phyloP scores from a whole-genome alignment of 2,113 vertebrate genomes.

The Oenanthe oenanthe region DNA sequence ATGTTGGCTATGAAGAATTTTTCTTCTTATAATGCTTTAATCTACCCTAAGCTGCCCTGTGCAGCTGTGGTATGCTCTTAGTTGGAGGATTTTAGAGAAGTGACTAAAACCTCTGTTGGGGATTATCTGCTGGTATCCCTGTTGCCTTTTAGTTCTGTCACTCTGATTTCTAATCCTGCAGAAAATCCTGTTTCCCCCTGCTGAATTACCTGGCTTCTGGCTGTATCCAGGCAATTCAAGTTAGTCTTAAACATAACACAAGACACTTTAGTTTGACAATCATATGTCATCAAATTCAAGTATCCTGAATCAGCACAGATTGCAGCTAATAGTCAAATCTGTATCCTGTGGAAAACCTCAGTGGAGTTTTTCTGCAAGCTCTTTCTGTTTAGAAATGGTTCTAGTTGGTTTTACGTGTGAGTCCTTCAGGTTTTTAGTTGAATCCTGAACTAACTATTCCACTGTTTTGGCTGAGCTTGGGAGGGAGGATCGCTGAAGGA shows the following conservation, averaged over 20 bases:
- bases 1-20: neutral
- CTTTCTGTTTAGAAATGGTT: neutral
- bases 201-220: neutral
- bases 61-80: neutral
- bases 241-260: neutral
- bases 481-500: neutral
- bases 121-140: constrained; percentile 24
- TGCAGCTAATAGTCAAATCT: neutral
- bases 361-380: neutral
- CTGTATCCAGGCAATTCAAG: neutral
- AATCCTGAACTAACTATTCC: neutral
- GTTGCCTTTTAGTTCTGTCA: neutral
- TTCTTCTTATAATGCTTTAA: neutral
- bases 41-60: neutral
- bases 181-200: neutral
- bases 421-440: neutral
- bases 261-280: neutral
- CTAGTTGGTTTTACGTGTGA: neutral
- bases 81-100: neutral
- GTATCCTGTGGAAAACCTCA: neutral
- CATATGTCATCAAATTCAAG: fast-evolving
- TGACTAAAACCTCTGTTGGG: neutral
- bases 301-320: neutral
- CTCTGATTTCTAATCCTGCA: constrained; percentile 2
- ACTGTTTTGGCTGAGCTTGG: neutral